Evolutionary conservation across 2,113 vertebrate species (phyloP).

Genomic region (Clupea harengus): DNA sequence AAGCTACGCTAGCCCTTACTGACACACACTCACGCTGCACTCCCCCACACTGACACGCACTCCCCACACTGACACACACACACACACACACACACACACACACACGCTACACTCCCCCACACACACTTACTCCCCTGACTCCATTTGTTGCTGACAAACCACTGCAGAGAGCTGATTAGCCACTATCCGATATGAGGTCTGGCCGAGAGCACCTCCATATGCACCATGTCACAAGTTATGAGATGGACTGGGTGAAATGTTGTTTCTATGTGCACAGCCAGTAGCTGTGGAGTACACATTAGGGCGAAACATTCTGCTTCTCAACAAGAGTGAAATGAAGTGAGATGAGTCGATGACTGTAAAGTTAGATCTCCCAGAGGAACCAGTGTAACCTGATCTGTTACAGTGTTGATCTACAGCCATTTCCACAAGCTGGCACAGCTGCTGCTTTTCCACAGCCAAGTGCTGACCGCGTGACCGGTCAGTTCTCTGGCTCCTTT

Average conservation of each 20-base stretch:
- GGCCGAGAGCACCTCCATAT: conserved; percentile 23
- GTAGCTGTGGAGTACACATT: not conserved
- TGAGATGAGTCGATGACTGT: not conserved
- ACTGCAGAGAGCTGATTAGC: conserved; percentile 40
- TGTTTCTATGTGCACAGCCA: not conserved
- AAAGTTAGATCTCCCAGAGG: not conserved
- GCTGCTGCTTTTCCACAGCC: conserved; percentile 25
- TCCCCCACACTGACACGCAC: not conserved
- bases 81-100: not conserved
- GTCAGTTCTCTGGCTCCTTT: not conserved
- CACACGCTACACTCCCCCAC: not conserved
- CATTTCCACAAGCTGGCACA: conserved; percentile 13
- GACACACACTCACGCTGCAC: not conserved
- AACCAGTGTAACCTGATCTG: conserved; percentile 22
- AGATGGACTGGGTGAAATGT: not conserved
- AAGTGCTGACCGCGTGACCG: not conserved
- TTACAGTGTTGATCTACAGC: not conserved
- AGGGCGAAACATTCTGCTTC: not conserved
- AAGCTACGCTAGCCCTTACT: too few species aligned
- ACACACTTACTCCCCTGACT: not conserved
- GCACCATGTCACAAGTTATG: not conserved
- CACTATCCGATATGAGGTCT: conserved; percentile 13
- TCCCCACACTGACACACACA: not conserved
- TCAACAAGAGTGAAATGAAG: not conserved
- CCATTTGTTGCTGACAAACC: conserved; percentile 30